Evolutionary conservation across 1,140 invertebrate species (phyloP), one percentile per base, ranked within the genome.

Genomic region (Atta colombica): DNA sequence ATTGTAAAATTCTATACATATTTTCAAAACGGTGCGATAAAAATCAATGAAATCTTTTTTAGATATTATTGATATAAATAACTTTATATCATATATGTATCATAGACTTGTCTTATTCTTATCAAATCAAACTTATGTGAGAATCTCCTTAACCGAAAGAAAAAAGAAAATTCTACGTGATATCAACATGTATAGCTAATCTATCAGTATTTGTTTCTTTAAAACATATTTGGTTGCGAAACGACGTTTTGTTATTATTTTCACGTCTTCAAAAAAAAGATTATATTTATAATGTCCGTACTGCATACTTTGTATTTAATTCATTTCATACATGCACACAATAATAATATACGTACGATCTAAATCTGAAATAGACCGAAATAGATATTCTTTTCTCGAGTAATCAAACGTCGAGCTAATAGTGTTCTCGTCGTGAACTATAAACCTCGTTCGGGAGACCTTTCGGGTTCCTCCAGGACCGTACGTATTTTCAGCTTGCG

Each of bases 401-500:
- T 31, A 74, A 61, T 53, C 14, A 21, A 60, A 21, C 16, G 21
- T 55, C 4, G 2, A 45, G 39, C 5, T 65, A 21, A 39, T 39
- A 53, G 25, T 18, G 25, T 65, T 77, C 28, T 31, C 60, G 8
- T 63, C 60, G 25, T 55, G 58, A 77, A 31, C 75, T 65, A 31
- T 65, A 65, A 77, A 78, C 45, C 39, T 45, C 45, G 18, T 66
- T 78, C 61, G 25, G 0, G 6, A 18, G 45, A 65, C 16, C 49
- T 58, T 75, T 78, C 18, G 45, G 35, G 14, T 63, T 28, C 16
- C 10, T 28, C 21, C n/a, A 68, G 61, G 35, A 39, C 8, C 7
- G 21, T 72, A 21, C 7, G 28, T 80, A 82, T 60, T 82, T 72
- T 71, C 66, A 72, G 35, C 63, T 16, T 60, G 66, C 21, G n/a